phyloP scores from a whole-genome alignment of 2,113 vertebrate genomes.

The Aleadryas rufinucha region DNA sequence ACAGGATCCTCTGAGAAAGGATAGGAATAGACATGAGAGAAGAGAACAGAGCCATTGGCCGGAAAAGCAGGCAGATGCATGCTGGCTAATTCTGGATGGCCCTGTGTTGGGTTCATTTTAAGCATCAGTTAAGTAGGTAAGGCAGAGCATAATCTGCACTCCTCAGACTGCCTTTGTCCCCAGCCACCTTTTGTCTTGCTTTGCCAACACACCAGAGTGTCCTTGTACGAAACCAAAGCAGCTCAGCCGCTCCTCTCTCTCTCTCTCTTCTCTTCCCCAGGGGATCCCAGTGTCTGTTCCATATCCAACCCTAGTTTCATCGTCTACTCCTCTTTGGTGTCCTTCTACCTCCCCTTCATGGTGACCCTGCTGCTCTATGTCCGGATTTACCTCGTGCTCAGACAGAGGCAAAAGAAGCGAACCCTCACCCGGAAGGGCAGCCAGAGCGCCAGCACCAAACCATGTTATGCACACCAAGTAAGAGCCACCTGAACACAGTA shows the following conservation, averaged over 20 bases:
- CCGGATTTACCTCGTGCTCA: constrained; percentile 89
- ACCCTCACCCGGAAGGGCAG: constrained; percentile 83
- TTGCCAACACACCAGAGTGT: background rate
- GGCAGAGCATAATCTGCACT: background rate
- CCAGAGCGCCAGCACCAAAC: constrained; percentile 74
- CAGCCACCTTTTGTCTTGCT: fast-evolving
- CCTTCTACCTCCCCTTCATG: constrained; percentile 92
- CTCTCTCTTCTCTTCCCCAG: constrained; percentile 63
- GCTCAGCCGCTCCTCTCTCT: background rate
- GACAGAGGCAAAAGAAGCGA: constrained; percentile 83
- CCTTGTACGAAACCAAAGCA: background rate
- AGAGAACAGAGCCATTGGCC: background rate
- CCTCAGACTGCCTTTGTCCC: background rate
- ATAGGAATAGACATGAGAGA: background rate
- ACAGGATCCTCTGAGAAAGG: background rate
- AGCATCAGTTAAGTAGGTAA: background rate
- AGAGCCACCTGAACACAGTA: background rate
- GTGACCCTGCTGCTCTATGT: constrained; percentile 91
- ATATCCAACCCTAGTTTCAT: constrained; percentile 95
- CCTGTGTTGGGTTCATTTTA: background rate
- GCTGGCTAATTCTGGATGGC: background rate
- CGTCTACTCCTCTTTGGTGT: constrained; percentile 93
- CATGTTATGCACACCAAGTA: constrained; percentile 52
- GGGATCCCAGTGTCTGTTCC: constrained; percentile 86
- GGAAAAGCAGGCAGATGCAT: background rate